These are phyloP conservation scores for Nesospiza acunhae DNA, from an alignment of 2,113 vertebrate genomes.

Conservation along the genomic window DNA sequence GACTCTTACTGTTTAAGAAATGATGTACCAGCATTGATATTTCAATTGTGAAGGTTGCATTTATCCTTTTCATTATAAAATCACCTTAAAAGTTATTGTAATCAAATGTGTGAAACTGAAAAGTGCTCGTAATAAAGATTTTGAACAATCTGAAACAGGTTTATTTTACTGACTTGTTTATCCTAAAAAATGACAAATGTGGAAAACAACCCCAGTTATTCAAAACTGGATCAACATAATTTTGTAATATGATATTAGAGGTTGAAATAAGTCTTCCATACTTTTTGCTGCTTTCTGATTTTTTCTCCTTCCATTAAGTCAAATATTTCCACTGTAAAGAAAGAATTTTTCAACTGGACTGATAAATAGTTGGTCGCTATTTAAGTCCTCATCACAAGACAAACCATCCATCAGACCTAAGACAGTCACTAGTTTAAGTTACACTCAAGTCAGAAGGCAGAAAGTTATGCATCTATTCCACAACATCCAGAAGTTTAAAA, in stretches of 20 bases:
- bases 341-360: not conserved
- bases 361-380: not conserved
- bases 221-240: not conserved
- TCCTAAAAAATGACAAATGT: not conserved
- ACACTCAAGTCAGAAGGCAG: not conserved
- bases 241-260: not conserved
- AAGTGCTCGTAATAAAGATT: not conserved
- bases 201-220: not conserved
- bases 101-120: not conserved
- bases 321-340: not conserved
- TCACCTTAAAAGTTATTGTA: not conserved
- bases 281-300: not conserved
- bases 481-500: not conserved
- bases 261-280: not conserved
- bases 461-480: not conserved
- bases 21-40: not conserved
- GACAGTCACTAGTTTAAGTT: not conserved
- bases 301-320: not conserved
- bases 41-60: not conserved
- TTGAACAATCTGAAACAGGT: not conserved
- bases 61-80: not conserved
- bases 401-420: not conserved
- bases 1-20: not conserved
- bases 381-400: not conserved
- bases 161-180: not conserved